Evolutionary conservation across 2,113 vertebrate species (phyloP).

Genomic region (Epinephelus cyanopodus): DNA sequence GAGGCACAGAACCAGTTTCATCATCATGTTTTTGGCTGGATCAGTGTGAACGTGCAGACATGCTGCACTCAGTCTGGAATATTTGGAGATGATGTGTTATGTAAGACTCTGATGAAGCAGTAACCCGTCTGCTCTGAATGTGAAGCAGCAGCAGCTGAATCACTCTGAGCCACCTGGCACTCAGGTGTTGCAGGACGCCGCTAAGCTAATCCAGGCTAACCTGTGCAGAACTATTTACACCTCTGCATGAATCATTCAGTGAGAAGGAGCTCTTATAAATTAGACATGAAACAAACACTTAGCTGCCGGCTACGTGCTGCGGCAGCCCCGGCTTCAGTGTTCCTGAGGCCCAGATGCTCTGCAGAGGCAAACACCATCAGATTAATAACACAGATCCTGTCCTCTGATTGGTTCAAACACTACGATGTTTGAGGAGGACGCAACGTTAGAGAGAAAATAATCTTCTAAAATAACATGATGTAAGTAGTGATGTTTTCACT

Average conservation of each 20-base stretch:
- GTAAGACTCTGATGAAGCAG: no score
- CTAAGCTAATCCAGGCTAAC: slow-evolving; percentile 23
- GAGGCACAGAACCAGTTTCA: no score
- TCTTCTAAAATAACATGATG: neutral
- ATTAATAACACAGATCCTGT: neutral
- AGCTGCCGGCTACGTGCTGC: slow-evolving; percentile 38
- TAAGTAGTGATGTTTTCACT: neutral
- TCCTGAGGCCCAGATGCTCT: neutral
- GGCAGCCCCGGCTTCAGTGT: neutral
- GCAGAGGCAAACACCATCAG: neutral
- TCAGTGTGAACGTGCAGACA: no score
- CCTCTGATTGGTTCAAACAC: neutral
- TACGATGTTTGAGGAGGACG: neutral
- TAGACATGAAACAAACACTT: slow-evolving; percentile 51
- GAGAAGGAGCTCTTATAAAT: slow-evolving; percentile 40
- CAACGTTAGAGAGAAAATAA: neutral
- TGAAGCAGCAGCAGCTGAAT: no score
- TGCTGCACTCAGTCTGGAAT: no score
- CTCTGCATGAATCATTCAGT: slow-evolving; percentile 58
- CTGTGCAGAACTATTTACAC: slow-evolving; percentile 57
- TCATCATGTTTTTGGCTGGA: no score
- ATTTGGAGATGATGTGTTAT: no score
- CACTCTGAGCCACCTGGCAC: no score
- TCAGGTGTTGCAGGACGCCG: no score
- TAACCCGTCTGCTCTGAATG: no score